Evolutionary conservation across 2,888 invertebrate genomes (phyloP).

Genomic region (Danaus chrysippus): DNA sequence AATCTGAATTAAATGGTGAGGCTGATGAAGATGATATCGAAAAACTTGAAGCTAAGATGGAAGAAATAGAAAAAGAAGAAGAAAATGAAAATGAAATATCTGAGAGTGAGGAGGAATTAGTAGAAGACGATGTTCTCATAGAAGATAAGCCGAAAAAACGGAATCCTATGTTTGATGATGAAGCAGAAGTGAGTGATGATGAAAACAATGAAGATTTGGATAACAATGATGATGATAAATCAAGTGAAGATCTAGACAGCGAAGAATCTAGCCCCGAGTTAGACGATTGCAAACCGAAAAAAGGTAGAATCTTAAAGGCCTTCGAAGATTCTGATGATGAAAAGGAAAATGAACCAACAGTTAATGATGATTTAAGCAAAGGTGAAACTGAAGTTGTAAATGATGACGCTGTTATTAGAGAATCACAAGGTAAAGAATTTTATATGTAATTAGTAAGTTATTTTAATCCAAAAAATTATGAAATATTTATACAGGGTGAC

Average conservation of each 20-base stretch:
- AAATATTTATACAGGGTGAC: too few relatives aligned
- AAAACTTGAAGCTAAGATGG: conserved; percentile 60
- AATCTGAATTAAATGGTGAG: conserved; percentile 62
- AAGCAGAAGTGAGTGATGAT: conserved; percentile 58
- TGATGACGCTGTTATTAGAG: conserved; percentile 31
- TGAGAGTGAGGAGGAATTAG: conserved; percentile 75
- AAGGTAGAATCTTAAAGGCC: conserved; percentile 68
- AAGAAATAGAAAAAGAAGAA: conserved; percentile 48
- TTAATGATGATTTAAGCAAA: conserved; percentile 10
- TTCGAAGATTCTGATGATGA: conserved; percentile 75
- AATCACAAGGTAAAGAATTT: conserved; percentile 52
- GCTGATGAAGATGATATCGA: conserved; percentile 62
- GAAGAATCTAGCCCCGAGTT: conserved; percentile 54
- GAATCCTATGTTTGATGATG: conserved; percentile 67
- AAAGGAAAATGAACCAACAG: conserved; percentile 12
- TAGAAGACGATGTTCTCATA: conserved; percentile 46
- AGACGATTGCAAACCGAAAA: conserved; percentile 48
- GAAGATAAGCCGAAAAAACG: conserved; percentile 56
- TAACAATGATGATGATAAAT: conserved; percentile 37
- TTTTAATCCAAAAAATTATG: background rate
- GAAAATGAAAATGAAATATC: conserved; percentile 47
- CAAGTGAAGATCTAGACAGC: conserved; percentile 45
- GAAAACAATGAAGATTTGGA: conserved; percentile 31
- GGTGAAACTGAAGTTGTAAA: background rate
- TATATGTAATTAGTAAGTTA: background rate